Conservation (phyloP, 1,140 invertebrate genomes). For the Plectus sambesii region DNA sequence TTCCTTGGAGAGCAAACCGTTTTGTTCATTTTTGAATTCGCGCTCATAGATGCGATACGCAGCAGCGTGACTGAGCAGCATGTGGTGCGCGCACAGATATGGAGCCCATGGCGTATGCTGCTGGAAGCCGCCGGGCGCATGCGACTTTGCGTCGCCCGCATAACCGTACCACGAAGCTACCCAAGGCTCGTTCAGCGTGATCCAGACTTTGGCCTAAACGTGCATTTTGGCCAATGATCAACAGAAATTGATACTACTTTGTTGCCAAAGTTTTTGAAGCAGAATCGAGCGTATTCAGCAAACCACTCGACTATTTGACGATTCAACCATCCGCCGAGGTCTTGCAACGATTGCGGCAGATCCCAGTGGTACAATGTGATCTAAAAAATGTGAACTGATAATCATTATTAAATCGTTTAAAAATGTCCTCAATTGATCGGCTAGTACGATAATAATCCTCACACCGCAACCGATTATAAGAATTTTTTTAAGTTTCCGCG, state of each 20-base stretch:
- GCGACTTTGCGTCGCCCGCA: constrained; percentile 37
- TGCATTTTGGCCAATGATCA: no score
- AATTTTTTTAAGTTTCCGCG: no score
- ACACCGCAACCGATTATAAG: no score
- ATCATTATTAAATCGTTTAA: no score
- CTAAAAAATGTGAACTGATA: no score
- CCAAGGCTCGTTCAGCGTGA: constrained; percentile 50
- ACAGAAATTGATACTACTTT: no score
- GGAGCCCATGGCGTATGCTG: constrained; percentile 25
- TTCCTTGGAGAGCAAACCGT: no score
- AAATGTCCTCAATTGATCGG: no score
- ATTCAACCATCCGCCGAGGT: constrained; percentile 53
- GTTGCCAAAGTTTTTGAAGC: constrained; percentile 47
- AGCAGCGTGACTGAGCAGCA: constrained; percentile 45
- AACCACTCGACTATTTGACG: constrained; percentile 51
- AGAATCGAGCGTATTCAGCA: constrained; percentile 47
- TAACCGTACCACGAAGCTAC: constrained; percentile 44
- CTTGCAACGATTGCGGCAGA: constrained; percentile 46
- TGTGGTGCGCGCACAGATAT: constrained; percentile 42
- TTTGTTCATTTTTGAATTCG: constrained; percentile 31
- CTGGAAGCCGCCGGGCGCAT: constrained; percentile 40
- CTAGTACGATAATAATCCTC: no score
- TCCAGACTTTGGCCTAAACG: constrained; percentile 48
- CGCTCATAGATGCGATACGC: constrained; percentile 44
- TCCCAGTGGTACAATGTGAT: constrained; percentile 54